Base-by-base conservation (phyloP, 92 coral and sea anemone genomes). In the Isaurus tuberculatus region DNA sequence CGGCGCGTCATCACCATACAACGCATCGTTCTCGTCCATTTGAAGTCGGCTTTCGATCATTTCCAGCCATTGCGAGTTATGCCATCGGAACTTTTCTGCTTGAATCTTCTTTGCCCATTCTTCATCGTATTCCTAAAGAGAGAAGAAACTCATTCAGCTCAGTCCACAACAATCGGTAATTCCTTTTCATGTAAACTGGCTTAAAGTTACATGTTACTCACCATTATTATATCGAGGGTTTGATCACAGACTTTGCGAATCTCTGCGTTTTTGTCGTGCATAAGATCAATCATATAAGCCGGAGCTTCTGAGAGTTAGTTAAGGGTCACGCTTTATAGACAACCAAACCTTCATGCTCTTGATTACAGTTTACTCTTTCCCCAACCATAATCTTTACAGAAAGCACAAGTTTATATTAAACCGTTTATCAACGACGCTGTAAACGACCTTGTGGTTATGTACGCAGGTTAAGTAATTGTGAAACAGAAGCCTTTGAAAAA, bases 181-280 rank as follows among this genome's bases (percentile, higher is more conserved):
- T 36, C 42, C 3, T 36, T 36, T 36, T 36, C 42, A 36, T 8
- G 2, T 40, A 40, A 40, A 40, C 0, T 40, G 10, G 44, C 44
- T 8, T 40, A 13, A 40, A 8, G 11, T 40, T 7, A 3, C 46
- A 28, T 15, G 8, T 29, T 23, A 63, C 83, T 49, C 71, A 96
- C 99, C 99, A 96, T 96, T 71, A 96, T 92, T 15, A 96, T 96
- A 70, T 96, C 99, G 58, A 96, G 84, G 19, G 99, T 96, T 81
- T 96, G 99, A 79, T 96, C 99, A 86, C 99, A 96, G 57, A 96
- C 96, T 90, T 94, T 94, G 17, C 99, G 91, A 37, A 96, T 96
- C 57, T 96, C 99, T 8, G 99, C 87, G 86, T 96, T 96, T 70
- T 96, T 96, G 89, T 96, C 99, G 85, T 96, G 99, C 99, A 96